Evolutionary conservation across 2,888 invertebrate species (phyloP).

Genomic region (Timema cristinae): DNA sequence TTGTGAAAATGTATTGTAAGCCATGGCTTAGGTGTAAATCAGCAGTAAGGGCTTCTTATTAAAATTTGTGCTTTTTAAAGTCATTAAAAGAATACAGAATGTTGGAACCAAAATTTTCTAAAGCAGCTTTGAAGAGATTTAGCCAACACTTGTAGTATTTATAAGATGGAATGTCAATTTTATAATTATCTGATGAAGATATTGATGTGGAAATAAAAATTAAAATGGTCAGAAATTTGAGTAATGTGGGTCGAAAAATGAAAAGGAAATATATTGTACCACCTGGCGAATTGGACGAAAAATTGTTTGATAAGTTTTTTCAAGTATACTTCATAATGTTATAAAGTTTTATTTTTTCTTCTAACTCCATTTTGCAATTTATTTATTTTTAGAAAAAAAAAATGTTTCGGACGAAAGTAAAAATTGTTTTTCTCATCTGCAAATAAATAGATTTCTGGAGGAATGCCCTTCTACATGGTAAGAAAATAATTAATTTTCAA

Average conservation of each 20-base stretch:
- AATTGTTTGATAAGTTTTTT: too few relatives aligned
- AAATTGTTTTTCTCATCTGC: background rate
- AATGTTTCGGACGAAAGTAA: background rate
- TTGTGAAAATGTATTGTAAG: background rate
- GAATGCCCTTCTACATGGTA: background rate
- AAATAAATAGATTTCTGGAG: background rate
- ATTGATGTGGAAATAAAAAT: background rate
- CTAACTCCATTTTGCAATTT: background rate
- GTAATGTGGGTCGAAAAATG: too few relatives aligned
- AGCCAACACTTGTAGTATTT: background rate
- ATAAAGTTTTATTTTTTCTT: background rate
- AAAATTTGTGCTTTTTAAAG: constrained; percentile 5
- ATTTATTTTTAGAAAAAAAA: background rate
- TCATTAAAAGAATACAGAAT: background rate
- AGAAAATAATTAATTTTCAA: background rate
- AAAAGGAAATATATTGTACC: too few relatives aligned
- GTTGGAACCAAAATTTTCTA: background rate
- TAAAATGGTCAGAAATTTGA: background rate
- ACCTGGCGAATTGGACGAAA: too few relatives aligned
- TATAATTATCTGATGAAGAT: background rate
- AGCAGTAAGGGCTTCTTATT: background rate
- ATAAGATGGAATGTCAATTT: background rate
- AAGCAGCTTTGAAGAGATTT: background rate
- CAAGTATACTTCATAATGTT: too few relatives aligned
- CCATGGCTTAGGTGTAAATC: background rate